Percentiles rank a stretch among this genome's conserved stretches.
These are phyloP conservation scores for Zoroaster sp. DNA, from an alignment of 53 echinoderm and acorn worm genomes.

Conservation along the genomic window DNA sequence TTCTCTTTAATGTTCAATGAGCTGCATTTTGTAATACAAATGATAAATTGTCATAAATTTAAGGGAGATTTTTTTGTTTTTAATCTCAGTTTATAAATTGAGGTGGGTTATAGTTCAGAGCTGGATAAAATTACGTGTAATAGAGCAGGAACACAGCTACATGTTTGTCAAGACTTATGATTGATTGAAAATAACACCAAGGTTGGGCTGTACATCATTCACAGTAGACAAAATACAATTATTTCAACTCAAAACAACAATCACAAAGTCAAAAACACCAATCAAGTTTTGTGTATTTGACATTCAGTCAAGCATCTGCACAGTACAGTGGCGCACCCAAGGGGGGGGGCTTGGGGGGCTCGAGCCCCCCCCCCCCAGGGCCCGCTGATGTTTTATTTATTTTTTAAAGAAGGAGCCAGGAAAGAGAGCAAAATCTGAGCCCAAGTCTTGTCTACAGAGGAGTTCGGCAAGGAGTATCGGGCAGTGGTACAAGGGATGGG, in stretches of 20 bases:
- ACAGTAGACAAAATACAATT: conserved; percentile 15
- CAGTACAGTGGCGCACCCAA: too few relatives aligned
- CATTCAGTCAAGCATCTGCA: neutral
- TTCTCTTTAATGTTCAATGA: too few relatives aligned
- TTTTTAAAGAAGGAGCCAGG: too few relatives aligned
- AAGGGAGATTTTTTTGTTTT: neutral
- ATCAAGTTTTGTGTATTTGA: neutral
- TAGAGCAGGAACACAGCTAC: neutral
- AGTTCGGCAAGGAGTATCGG: too few relatives aligned
- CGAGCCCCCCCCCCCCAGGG: too few relatives aligned
- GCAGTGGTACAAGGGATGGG: too few relatives aligned
- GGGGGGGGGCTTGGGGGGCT: too few relatives aligned
- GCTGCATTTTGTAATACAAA: too few relatives aligned
- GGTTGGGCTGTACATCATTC: conserved; percentile 56
- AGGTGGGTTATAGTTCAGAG: neutral
- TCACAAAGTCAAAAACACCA: neutral
- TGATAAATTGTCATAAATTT: too few relatives aligned
- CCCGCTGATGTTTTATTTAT: too few relatives aligned
- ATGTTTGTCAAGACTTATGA: neutral
- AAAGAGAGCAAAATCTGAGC: too few relatives aligned
- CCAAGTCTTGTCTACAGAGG: too few relatives aligned
- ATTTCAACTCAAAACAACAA: neutral
- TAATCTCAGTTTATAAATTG: neutral
- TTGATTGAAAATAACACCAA: neutral
- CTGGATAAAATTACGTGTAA: neutral